These are phyloP conservation scores for Arbacia lixula DNA, from an alignment of 53 echinoderm and acorn worm genomes.

Conservation along the genomic window DNA sequence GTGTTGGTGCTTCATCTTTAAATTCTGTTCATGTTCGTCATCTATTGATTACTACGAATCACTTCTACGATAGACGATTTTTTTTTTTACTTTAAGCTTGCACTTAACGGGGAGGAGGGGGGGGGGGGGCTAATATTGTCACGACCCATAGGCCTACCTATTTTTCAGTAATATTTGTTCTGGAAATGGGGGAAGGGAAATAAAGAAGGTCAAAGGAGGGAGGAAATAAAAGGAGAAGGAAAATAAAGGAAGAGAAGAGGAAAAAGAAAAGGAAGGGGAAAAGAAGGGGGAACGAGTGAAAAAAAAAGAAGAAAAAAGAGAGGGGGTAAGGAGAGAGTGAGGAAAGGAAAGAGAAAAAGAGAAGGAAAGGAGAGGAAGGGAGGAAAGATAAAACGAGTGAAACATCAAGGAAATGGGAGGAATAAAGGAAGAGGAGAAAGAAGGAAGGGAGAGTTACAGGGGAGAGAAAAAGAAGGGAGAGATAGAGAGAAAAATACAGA, in stretches of 20 bases:
- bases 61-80: too few species aligned
- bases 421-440: not conserved
- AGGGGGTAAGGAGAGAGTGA: not conserved
- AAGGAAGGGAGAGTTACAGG: not conserved
- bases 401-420: not conserved
- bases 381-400: not conserved
- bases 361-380: not conserved
- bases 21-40: too few species aligned
- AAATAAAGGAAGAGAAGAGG: not conserved
- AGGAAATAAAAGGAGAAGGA: not conserved
- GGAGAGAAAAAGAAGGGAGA: not conserved
- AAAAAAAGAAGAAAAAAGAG: not conserved
- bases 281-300: not conserved
- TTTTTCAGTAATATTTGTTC: too few species aligned
- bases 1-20: too few species aligned
- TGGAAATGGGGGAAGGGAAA: too few species aligned
- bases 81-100: too few species aligned
- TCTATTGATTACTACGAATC: too few species aligned
- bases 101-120: too few species aligned
- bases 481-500: not conserved
- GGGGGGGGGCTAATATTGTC: too few species aligned
- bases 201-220: too few species aligned
- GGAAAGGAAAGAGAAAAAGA: not conserved
- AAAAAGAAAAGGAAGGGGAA: not conserved
- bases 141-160: too few species aligned